phyloP scores from a whole-genome alignment of 1,140 invertebrate genomes.

The Meloidogyne chitwoodi region DNA sequence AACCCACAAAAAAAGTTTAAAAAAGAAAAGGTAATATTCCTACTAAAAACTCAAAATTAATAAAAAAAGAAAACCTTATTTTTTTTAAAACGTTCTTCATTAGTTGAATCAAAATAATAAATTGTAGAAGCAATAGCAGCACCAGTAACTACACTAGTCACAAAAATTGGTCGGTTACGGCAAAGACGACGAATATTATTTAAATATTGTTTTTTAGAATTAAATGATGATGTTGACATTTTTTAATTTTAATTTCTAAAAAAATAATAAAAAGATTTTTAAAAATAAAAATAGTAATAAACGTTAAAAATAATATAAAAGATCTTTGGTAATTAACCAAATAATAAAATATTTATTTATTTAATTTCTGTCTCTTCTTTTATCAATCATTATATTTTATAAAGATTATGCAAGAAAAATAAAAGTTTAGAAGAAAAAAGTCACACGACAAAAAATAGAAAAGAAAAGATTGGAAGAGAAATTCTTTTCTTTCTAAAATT shows the following conservation, averaged over 20 bases:
- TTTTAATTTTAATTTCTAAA: not conserved
- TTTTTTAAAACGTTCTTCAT: conserved; percentile 44
- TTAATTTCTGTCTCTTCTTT: not conserved
- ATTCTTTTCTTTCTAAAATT: not conserved
- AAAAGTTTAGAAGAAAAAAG: not conserved
- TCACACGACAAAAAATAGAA: not conserved
- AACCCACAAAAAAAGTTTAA: not conserved
- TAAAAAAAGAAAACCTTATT: conserved; percentile 38
- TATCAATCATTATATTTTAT: not conserved
- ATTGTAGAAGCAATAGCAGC: conserved; percentile 33
- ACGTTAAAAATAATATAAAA: not conserved
- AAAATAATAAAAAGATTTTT: not conserved
- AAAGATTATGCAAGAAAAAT: not conserved
- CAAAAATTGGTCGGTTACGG: conserved; percentile 1
- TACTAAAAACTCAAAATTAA: too few relatives aligned
- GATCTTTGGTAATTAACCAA: not conserved
- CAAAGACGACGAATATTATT: conserved; percentile 1
- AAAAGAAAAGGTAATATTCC: too few relatives aligned
- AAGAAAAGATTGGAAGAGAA: not conserved
- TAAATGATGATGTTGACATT: not conserved
- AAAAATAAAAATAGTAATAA: conserved; percentile 5
- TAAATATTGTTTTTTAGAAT: not conserved
- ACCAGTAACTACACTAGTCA: conserved; percentile 25
- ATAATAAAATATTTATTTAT: not conserved
- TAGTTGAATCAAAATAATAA: conserved; percentile 44